Evolutionary conservation across 2,113 vertebrate species (phyloP), one percentile per base, ranked within the genome.

Genomic region (Climacteris rufus): DNA sequence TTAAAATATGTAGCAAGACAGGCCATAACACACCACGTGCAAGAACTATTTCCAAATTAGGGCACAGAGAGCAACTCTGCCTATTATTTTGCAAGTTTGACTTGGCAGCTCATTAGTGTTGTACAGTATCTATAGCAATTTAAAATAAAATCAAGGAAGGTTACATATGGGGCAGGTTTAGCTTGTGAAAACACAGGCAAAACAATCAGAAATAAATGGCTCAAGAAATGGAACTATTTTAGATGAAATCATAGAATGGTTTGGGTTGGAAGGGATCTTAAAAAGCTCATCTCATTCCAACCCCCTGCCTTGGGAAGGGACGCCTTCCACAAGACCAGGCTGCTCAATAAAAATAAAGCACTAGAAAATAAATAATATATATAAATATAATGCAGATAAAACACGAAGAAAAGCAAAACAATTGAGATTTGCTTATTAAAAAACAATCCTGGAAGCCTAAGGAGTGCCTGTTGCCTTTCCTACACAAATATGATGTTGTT

Each of bases 41-140:
- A 77, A 76, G 90, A 93, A 19, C 4, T 31, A 78, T 59, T 95
- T 80, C 94, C 93, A 96, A 96, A 96, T 95, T 91, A 94, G 96
- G 95, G 54, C 53, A 88, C 27, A 86, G 28, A 84, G 28, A 83
- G 24, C 12, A 66, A 63, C 74, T 53, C 65, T 66, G 25, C 40
- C 33, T 57, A 49, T 40, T 40, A 63, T 93, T 95, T 91, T 92
- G 87, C 80, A 92, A 72, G 24, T 85, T 31, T 56, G 42, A 47
- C 59, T 84, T 94, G 91, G 94, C 72, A 87, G 52, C 40, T 80
- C 39, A 33, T 68, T 65, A 23, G 30, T 30, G 35, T 74, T 92
- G 79, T 24, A 49, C n/a, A 83, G 91, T 23, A 33, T 23, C 72
- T 61, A 40, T 39, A 83, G 47, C 53, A 47, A 79, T 66, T 85